Evolutionary conservation across 2,888 invertebrate genomes (phyloP), one percentile per base, ranked within the genome.

Genomic region (Timema podura): DNA sequence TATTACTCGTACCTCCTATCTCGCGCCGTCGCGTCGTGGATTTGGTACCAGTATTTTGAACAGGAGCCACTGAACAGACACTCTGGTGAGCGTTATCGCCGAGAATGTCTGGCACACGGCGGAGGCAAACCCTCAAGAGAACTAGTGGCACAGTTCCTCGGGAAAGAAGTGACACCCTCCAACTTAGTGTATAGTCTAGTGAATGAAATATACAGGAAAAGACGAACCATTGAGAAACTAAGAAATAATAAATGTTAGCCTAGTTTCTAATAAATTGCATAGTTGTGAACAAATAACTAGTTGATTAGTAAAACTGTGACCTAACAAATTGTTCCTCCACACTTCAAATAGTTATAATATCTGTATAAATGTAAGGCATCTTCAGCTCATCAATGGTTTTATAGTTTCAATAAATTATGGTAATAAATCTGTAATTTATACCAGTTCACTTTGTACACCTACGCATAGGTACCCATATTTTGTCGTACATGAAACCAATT

Each of bases 1-100:
- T 99, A 99, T 83, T 99, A 98, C 81, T 93, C 98, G 0, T 99
- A 99, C 83, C 84, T 99, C 74, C 92, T 98, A 78, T 98, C 98
- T 0, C 88, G 94, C 77, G 95, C 96, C 9, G 88, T 97, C 67
- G 96, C 98, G 0, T 92, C 95, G 70, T 90, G 91, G 84, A 93
- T 96, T 74, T 98, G 98, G 98, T 90, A 92, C 79, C 87, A 87
- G 30, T 90, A 92, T 80, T 97, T 98, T 79, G 86, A 89, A 77
- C 79, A 81, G 0, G 89, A 92, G 79, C 96, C 96, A 0, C 88
- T 95, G 66, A 86, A 85, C 78, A 86, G 93, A 6, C 76, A 81
- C n/a, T 88, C 90, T 47, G 98, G 98, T 0, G 91, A 93, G 76
- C 84, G 84, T 73, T 93, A 94, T 77, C 83, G 95, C 11, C 81